These are phyloP conservation scores for Phaetusa simplex DNA, from an alignment of 2,113 vertebrate genomes.

Conservation along the genomic window DNA sequence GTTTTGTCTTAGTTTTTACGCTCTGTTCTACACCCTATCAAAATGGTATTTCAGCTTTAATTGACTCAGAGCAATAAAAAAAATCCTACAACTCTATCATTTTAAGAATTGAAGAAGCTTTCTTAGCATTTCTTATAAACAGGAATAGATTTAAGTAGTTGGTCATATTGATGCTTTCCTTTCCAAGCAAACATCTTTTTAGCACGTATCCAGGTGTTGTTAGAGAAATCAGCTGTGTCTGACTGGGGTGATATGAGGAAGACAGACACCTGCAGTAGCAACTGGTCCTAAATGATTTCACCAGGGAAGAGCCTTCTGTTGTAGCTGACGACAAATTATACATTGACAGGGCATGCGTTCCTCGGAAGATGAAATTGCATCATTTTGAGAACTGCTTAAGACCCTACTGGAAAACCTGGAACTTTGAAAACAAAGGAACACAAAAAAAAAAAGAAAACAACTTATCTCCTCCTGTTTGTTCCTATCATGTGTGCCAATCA, in stretches of 20 bases:
- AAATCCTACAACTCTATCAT: neutral
- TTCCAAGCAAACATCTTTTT: neutral
- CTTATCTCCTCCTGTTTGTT: conserved; percentile 2
- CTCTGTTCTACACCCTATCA: neutral
- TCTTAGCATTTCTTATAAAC: neutral
- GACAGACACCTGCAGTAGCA: neutral
- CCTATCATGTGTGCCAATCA: conserved; percentile 26
- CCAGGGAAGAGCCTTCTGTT: neutral
- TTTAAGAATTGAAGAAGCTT: neutral
- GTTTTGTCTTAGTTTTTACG: neutral
- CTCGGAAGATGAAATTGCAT: neutral
- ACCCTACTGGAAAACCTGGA: neutral
- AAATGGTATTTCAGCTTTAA: neutral
- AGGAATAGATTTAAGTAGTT: neutral
- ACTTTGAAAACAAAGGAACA: neutral
- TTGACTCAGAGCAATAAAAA: neutral
- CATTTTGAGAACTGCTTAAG: neutral
- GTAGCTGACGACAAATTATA: neutral
- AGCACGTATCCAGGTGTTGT: neutral
- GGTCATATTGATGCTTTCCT: neutral
- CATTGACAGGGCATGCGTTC: neutral
- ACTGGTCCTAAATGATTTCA: neutral
- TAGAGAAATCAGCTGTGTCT: neutral
- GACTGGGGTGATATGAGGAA: neutral
- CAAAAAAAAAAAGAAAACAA: neutral